Percentiles rank a stretch among this genome's conserved stretches.
phyloP scores from a whole-genome alignment of 2,888 invertebrate species.

The Merodon equestris region DNA sequence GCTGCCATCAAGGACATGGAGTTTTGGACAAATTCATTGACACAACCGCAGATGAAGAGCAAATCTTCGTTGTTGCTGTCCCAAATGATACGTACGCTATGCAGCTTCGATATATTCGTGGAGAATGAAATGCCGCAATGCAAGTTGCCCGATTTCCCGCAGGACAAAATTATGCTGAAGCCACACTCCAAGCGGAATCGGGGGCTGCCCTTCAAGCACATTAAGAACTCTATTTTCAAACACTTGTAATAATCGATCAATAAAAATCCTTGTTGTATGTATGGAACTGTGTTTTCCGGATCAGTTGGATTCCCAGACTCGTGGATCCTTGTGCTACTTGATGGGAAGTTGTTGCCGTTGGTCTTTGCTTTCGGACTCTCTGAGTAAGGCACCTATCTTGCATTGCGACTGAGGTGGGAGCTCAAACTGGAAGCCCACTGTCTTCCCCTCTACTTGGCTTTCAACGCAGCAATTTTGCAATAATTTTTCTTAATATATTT shows the following conservation, averaged over 20 bases:
- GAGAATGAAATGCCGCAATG: conserved; percentile 85
- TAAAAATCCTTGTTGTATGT: no score
- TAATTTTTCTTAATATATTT: conserved; percentile 7
- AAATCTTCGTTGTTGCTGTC: conserved; percentile 81
- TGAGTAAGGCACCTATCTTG: no score
- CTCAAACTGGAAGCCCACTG: no score
- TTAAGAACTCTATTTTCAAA: conserved; percentile 75
- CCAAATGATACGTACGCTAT: conserved; percentile 89
- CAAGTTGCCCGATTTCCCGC: conserved; percentile 83
- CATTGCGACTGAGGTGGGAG: no score
- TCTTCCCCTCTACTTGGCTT: no score
- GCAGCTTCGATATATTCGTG: conserved; percentile 91
- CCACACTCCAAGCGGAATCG: conserved; percentile 88
- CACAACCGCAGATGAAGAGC: conserved; percentile 71
- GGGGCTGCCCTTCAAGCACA: conserved; percentile 89
- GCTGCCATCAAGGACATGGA: conserved; percentile 85
- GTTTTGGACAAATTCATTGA: conserved; percentile 77
- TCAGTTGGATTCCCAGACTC: no score
- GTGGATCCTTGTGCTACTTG: no score
- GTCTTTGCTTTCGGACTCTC: no score
- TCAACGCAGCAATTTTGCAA: neutral
- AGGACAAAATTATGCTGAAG: conserved; percentile 90
- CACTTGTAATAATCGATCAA: conserved; percentile 29
- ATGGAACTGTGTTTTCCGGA: no score
- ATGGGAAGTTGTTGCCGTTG: no score